Base-by-base conservation (phyloP, 2,113 vertebrate genomes). In the Sula dactylatra region DNA sequence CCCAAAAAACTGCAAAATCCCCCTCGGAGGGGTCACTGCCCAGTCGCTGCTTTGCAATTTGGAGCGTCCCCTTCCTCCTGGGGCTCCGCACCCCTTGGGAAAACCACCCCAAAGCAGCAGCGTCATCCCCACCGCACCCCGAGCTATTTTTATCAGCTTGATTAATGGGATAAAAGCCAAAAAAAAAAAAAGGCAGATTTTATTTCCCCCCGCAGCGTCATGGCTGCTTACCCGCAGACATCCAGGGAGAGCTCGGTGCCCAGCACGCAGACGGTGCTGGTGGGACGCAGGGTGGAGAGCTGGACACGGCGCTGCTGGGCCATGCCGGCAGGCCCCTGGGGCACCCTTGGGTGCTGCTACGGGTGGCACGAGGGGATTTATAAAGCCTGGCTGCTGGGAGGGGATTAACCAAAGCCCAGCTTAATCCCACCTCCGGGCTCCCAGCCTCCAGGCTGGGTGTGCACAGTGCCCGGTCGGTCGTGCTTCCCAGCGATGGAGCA, bases 161-260 rank as follows among this genome's bases (percentile, higher is more conserved):
- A 3, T 47, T 79, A 71, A 82, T 1, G 13, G 47, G 83, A 79
- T 88, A 12, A 56, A 34, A 58, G 31, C 3, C 5, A 32, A 16
- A n/a, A 12, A 7, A 56, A 22, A 11, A 18, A 32, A 64, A 13
- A 15, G 3, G 27, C 16, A 16, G 66, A 8, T 85, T 77, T 38
- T 31, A 2, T 25, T 20, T 13, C 11, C 2, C 6, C 10, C 27
- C 34, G 49, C 29, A 6, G 15, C 9, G 2, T 17, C 5, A 4
- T 1, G 11, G 61, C 36, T 10, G 14, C 98, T 98, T 97, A 98
- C 98, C 98, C 98, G 4, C 83, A 91, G 65, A 98, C 56, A 9
- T 98, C 98, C 38, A 98, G 94, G 34, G 97, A 77, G 36, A 98
- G 97, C 89, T 98, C 98, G 9, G 98, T 97, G 84, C 97, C 98